These are phyloP conservation scores for Caerostris extrusa DNA, from an alignment of 1,140 invertebrate genomes.

Conservation along the genomic window DNA sequence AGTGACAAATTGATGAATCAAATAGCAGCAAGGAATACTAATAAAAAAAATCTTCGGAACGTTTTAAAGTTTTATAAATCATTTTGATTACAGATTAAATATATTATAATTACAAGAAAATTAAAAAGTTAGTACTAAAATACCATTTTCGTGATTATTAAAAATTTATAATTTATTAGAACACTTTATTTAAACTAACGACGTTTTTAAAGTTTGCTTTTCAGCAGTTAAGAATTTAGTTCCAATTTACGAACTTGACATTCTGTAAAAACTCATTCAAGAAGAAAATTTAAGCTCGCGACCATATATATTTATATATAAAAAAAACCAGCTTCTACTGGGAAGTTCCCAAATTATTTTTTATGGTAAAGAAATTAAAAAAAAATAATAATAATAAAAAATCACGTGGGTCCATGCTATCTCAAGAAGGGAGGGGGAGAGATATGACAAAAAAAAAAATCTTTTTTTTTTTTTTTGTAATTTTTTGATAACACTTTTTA, in stretches of 20 bases:
- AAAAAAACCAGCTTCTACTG: not conserved
- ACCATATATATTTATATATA: not conserved
- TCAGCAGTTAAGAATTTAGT: not conserved
- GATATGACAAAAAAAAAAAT: not conserved
- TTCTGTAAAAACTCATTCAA: not conserved
- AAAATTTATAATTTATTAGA: not conserved
- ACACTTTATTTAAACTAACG: not conserved
- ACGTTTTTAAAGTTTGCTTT: not conserved
- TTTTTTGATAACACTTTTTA: conserved; percentile 59
- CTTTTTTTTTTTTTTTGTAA: not conserved
- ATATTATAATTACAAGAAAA: too few species aligned
- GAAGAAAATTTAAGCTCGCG: not conserved
- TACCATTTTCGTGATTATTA: too few species aligned
- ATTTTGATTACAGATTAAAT: too few species aligned
- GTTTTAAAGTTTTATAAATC: too few species aligned
- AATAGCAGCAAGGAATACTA: too few species aligned
- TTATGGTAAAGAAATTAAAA: not conserved
- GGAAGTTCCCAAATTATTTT: not conserved
- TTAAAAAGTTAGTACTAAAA: too few species aligned
- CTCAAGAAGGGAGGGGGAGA: not conserved
- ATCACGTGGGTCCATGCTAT: not conserved
- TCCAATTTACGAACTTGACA: not conserved
- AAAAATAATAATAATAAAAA: not conserved
- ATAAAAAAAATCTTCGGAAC: too few species aligned
- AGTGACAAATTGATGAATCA: too few species aligned